These are phyloP conservation scores for Rugalucina vietnamica DNA, from an alignment of 2,888 invertebrate genomes.

Conservation along the genomic window DNA sequence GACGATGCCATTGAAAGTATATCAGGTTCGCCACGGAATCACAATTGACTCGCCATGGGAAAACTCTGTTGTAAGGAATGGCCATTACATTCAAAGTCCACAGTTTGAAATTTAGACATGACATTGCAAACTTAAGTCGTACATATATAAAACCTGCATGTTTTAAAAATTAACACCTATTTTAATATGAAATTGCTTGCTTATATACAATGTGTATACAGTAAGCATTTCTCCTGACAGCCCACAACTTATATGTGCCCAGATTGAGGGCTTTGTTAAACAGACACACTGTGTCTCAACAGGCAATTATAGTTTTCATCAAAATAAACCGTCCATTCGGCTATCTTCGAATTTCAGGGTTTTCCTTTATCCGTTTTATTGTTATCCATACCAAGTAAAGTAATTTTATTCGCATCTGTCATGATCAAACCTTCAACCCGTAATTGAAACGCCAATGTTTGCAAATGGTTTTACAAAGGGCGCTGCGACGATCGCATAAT, in stretches of 20 bases:
- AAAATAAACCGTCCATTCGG: not conserved
- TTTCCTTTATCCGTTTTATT: slow-evolving; percentile 6
- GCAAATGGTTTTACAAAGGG: slow-evolving; percentile 4
- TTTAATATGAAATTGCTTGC: no score
- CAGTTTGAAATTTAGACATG: no score
- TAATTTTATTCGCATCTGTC: slow-evolving; percentile 11
- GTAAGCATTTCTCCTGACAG: no score
- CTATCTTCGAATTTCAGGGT: not conserved
- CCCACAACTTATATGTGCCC: not conserved
- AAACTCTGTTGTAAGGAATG: no score
- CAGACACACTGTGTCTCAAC: not conserved
- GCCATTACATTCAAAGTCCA: no score
- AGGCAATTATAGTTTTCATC: slow-evolving; percentile 7
- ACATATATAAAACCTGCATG: no score
- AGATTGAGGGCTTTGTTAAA: not conserved
- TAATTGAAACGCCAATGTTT: slow-evolving; percentile 17
- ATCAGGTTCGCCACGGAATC: no score
- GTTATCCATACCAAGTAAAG: not conserved
- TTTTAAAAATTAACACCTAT: no score
- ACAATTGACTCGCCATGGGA: no score
- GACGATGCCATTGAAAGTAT: no score
- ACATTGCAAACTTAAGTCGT: no score
- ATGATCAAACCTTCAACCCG: not conserved
- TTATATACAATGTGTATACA: no score
- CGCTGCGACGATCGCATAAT: not conserved